These are phyloP conservation scores for Meloidogyne chitwoodi DNA, from an alignment of 1,140 invertebrate genomes.

Conservation along the genomic window DNA sequence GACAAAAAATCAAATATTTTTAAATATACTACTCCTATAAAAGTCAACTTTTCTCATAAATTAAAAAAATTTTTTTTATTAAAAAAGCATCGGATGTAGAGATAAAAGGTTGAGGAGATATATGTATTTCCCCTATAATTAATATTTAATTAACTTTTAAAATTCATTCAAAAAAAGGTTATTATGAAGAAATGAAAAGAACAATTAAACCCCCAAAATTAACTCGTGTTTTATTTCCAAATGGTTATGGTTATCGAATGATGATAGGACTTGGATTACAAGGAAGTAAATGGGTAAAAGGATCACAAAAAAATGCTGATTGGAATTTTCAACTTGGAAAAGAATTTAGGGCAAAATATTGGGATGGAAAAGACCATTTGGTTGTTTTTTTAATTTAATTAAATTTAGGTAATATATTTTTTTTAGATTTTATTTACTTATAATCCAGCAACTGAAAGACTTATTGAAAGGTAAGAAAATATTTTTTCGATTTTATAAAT, in stretches of 20 bases:
- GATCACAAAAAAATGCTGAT: conserved; percentile 33
- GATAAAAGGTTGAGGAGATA: too few relatives aligned
- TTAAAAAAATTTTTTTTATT: too few relatives aligned
- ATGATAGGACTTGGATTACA: conserved; percentile 3
- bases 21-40: too few relatives aligned
- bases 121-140: too few relatives aligned
- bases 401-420: neutral
- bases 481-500: too few relatives aligned
- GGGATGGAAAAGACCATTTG: conserved; percentile 45
- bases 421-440: conserved; percentile 49
- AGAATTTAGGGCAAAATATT: conserved; percentile 49
- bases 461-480: conserved; percentile 24
- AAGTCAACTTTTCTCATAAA: too few relatives aligned
- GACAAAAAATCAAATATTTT: too few relatives aligned
- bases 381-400: conserved; percentile 23
- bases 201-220: conserved; percentile 1
- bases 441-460: conserved; percentile 4
- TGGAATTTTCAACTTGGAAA: conserved; percentile 39
- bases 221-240: conserved; percentile 8
- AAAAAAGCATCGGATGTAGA: too few relatives aligned
- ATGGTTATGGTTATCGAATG: conserved; percentile 11
- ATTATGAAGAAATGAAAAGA: neutral
- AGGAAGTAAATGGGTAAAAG: conserved; percentile 15
- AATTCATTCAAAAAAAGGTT: conserved; percentile 2
- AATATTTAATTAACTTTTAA: too few relatives aligned